These are phyloP conservation scores for Maconellicoccus hirsutus DNA, from an alignment of 1,140 invertebrate species.

Conservation along the genomic window DNA sequence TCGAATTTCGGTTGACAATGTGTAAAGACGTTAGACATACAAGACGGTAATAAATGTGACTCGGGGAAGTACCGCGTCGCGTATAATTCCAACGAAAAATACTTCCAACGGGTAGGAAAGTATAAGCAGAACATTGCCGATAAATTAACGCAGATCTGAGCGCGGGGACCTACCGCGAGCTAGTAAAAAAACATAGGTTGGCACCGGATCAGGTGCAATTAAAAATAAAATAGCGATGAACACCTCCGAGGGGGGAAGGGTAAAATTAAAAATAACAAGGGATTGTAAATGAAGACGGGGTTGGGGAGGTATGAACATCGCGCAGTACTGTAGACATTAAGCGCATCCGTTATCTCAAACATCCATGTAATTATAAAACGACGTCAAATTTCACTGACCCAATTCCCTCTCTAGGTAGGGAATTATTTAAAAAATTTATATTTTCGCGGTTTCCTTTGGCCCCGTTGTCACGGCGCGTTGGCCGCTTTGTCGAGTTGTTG, in stretches of 20 bases:
- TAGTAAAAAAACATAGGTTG: slow-evolving; percentile 16
- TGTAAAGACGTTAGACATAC: too few relatives aligned
- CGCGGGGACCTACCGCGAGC: background rate
- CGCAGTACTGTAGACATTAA: background rate
- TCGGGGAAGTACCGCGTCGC: background rate
- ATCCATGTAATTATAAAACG: slow-evolving; percentile 20
- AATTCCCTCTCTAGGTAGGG: background rate
- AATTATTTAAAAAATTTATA: background rate
- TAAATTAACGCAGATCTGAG: slow-evolving; percentile 4
- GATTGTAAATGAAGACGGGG: background rate
- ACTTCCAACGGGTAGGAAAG: background rate
- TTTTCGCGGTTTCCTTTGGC: background rate
- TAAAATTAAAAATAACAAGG: slow-evolving; percentile 18
- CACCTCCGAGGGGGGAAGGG: background rate
- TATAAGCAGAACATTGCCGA: slow-evolving; percentile 6
- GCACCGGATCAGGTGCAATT: slow-evolving; percentile 20
- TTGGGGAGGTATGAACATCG: slow-evolving; percentile 1
- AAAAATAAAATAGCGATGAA: slow-evolving; percentile 21
- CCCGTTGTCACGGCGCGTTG: background rate
- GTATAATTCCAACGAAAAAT: background rate
- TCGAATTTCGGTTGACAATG: too few relatives aligned
- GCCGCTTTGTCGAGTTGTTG: background rate
- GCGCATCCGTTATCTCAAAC: slow-evolving; percentile 18
- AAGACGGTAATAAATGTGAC: too few relatives aligned
- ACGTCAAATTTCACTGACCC: slow-evolving; percentile 22